phyloP scores from a whole-genome alignment of 1,140 invertebrate species.

The Ectropis grisescens region DNA sequence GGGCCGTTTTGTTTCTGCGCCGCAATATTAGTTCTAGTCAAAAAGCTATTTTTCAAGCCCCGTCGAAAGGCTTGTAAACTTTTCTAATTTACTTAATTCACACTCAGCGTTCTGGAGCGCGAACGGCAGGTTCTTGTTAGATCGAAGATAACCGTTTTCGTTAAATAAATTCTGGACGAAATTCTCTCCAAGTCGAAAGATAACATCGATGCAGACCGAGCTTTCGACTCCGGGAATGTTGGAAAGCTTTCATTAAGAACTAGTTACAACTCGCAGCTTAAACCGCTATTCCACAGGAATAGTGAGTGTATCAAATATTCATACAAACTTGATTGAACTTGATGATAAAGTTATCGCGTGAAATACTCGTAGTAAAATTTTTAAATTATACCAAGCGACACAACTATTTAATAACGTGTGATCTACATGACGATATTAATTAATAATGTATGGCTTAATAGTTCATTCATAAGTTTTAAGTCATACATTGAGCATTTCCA shows the following conservation, averaged over 20 bases:
- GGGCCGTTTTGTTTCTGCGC: conserved; percentile 55
- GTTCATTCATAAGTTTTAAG: too few species aligned
- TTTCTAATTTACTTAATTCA: conserved; percentile 67
- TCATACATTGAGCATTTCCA: too few species aligned
- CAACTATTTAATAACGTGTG: too few species aligned
- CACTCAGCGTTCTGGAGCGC: conserved; percentile 39
- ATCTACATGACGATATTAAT: too few species aligned
- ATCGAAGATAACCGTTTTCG: conserved; percentile 25
- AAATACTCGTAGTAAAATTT: too few species aligned
- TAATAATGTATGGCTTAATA: too few species aligned
- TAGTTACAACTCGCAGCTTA: too few species aligned
- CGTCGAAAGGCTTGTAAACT: conserved; percentile 57
- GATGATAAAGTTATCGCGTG: too few species aligned
- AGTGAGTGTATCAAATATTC: too few species aligned
- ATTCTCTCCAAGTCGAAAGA: conserved; percentile 17
- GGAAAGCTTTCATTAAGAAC: conserved; percentile 2
- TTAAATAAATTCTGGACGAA: conserved; percentile 23
- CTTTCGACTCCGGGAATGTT: neutral
- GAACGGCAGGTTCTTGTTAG: conserved; percentile 13
- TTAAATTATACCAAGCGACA: too few species aligned
- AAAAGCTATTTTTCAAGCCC: conserved; percentile 63
- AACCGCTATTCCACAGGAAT: too few species aligned
- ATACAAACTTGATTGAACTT: too few species aligned
- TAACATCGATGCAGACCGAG: conserved; percentile 20
- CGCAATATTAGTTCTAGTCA: conserved; percentile 66